These are phyloP conservation scores for Nebria salina DNA, from an alignment of 2,888 invertebrate genomes.

Conservation along the genomic window DNA sequence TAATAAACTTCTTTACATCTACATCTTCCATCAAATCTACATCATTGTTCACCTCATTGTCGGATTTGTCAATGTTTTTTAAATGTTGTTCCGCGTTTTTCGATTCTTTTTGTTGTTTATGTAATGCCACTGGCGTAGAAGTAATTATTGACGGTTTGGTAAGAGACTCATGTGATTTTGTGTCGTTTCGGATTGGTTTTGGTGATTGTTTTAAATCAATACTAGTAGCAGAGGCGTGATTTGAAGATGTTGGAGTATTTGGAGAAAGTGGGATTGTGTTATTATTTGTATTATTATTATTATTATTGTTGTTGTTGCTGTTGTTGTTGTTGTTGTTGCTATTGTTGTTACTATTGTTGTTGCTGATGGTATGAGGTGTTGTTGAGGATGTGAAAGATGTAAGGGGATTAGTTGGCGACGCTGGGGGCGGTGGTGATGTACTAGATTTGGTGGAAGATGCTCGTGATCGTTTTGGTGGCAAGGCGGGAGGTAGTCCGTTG, in stretches of 20 bases:
- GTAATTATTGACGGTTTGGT: conserved; percentile 52
- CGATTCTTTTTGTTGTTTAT: conserved; percentile 26
- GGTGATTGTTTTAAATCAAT: conserved; percentile 27
- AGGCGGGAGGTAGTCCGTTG: conserved; percentile 66
- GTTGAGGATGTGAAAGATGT: background rate
- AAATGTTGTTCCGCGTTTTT: conserved; percentile 40
- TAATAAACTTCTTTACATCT: conserved; percentile 82
- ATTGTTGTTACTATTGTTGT: conserved; percentile 51
- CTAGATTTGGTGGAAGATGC: conserved; percentile 65
- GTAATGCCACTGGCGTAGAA: conserved; percentile 54
- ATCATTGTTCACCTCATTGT: conserved; percentile 51
- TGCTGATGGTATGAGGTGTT: conserved; percentile 54
- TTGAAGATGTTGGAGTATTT: background rate
- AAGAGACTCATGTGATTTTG: conserved; percentile 18
- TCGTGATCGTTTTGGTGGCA: conserved; percentile 70
- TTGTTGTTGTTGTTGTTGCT: conserved; percentile 53
- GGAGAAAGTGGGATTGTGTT: background rate
- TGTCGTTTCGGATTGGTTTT: conserved; percentile 34
- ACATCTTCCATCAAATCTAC: conserved; percentile 79
- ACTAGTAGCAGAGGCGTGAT: background rate
- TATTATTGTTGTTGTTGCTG: conserved; percentile 52
- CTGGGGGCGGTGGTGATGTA: conserved; percentile 62
- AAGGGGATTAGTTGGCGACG: conserved; percentile 47
- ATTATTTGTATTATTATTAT: conserved; percentile 53
- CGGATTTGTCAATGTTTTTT: conserved; percentile 52